phyloP scores from a whole-genome alignment of 2,888 invertebrate genomes.

The Agelastica alni region DNA sequence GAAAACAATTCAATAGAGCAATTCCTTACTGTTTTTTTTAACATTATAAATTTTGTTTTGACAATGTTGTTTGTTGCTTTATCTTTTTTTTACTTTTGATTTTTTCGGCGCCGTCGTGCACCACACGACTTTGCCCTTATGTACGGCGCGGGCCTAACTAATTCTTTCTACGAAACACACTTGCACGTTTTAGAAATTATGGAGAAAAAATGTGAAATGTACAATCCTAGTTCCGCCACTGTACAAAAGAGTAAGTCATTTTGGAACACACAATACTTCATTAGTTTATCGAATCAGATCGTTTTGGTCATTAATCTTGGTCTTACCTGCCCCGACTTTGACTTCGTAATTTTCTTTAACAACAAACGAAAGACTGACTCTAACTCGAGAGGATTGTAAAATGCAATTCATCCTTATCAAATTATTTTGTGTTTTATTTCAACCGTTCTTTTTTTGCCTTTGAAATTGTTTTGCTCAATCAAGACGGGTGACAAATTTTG shows the following conservation, averaged over 20 bases:
- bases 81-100: no score
- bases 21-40: no score
- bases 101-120: no score
- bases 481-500: neutral
- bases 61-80: no score
- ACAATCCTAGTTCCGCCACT: slow-evolving; percentile 10
- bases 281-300: slow-evolving; percentile 59
- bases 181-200: no score
- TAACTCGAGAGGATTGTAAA: slow-evolving; percentile 16
- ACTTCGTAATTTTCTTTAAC: slow-evolving; percentile 23
- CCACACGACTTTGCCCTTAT: no score
- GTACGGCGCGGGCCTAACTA: no score
- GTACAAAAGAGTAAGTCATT: slow-evolving; percentile 51
- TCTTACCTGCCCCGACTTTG: slow-evolving; percentile 28
- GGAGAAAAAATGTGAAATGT: no score
- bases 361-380: slow-evolving; percentile 15
- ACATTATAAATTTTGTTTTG: no score
- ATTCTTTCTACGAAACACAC: no score
- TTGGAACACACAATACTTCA: slow-evolving; percentile 58
- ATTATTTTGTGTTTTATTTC: slow-evolving; percentile 16
- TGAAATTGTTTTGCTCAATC: neutral
- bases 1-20: no score
- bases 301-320: slow-evolving; percentile 56
- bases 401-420: slow-evolving; percentile 24
- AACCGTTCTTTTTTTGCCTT: neutral